phyloP scores from a whole-genome alignment of 2,113 vertebrate species.

The Vulpes ferrilata region DNA sequence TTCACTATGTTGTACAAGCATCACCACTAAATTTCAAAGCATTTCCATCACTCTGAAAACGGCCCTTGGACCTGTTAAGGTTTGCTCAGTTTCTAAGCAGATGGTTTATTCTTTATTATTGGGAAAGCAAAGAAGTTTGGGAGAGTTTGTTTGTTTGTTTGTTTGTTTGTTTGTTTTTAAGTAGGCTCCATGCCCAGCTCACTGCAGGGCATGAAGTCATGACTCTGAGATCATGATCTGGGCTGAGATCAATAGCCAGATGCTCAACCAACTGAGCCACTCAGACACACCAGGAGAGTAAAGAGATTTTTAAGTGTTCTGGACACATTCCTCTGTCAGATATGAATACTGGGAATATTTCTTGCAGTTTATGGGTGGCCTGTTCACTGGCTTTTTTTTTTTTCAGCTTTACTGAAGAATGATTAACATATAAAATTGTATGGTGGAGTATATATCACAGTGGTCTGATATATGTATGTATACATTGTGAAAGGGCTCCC shows the following conservation, averaged over 20 bases:
- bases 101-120: neutral
- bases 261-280: neutral
- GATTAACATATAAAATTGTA: neutral
- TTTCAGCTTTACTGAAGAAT: neutral
- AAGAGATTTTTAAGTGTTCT: neutral
- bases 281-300: neutral
- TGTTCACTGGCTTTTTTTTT: neutral
- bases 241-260: neutral
- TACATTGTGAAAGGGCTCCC: neutral
- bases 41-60: neutral
- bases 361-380: neutral
- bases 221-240: neutral
- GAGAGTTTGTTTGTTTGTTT: neutral
- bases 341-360: neutral
- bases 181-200: neutral
- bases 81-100: neutral
- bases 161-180: neutral
- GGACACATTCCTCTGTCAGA: neutral
- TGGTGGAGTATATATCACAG: neutral
- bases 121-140: neutral
- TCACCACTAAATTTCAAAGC: conserved; percentile 33
- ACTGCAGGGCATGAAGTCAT: neutral
- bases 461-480: neutral
- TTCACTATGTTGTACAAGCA: neutral
- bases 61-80: neutral